Conservation (phyloP, 2,888 invertebrate species). For the Andrena praecox region DNA sequence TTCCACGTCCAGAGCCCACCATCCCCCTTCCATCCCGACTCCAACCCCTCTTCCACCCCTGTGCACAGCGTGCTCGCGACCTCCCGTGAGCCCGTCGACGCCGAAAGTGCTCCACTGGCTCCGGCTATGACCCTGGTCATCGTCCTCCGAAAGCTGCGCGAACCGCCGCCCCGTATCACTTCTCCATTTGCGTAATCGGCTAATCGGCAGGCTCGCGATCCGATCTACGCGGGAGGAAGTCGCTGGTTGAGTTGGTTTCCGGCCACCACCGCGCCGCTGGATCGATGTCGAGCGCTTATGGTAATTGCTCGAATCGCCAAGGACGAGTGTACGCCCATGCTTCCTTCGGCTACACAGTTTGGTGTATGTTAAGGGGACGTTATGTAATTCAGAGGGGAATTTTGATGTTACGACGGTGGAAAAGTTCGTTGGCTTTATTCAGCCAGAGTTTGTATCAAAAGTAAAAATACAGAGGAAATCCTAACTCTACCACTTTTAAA, state of each 20-base stretch:
- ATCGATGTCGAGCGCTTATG: neutral
- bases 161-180: neutral
- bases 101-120: conserved; percentile 51
- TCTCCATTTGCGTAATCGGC: neutral
- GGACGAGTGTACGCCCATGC: neutral
- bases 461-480: too few relatives aligned
- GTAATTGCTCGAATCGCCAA: neutral
- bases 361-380: neutral
- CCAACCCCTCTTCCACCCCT: neutral
- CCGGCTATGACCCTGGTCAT: conserved; percentile 56
- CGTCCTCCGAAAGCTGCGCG: conserved; percentile 16
- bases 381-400: too few relatives aligned
- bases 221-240: conserved; percentile 24
- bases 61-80: conserved; percentile 20
- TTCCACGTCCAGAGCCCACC: conserved; percentile 55
- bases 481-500: too few relatives aligned
- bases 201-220: neutral
- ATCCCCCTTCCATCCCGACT: conserved; percentile 30
- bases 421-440: too few relatives aligned
- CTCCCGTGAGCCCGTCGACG: conserved; percentile 43
- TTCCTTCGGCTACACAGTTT: neutral
- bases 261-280: neutral
- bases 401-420: too few relatives aligned
- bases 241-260: conserved; percentile 3
- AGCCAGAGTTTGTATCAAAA: too few relatives aligned